These are phyloP conservation scores for Agonopterix subpropinquella DNA, from an alignment of 2,888 invertebrate genomes.

Conservation along the genomic window DNA sequence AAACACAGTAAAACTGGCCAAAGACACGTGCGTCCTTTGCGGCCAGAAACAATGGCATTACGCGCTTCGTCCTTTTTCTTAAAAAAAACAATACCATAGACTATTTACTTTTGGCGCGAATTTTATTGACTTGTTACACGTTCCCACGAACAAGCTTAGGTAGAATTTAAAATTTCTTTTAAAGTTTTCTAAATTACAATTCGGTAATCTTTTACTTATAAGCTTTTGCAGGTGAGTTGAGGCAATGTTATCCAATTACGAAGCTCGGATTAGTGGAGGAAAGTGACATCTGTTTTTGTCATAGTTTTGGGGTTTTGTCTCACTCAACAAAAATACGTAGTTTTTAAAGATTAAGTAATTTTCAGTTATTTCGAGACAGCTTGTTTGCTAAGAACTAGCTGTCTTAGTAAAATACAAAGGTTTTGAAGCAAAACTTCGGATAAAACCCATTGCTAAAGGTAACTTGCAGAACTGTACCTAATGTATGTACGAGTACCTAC, in stretches of 20 bases:
- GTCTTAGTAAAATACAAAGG: too few relatives aligned
- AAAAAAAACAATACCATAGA: constrained; percentile 33
- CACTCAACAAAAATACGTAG: too few relatives aligned
- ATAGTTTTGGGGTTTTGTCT: too few relatives aligned
- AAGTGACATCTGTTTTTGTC: constrained; percentile 9
- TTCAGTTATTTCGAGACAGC: too few relatives aligned
- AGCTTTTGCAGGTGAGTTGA: constrained; percentile 30
- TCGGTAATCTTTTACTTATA: constrained; percentile 13
- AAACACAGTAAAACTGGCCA: constrained; percentile 51
- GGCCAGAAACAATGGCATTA: constrained; percentile 62
- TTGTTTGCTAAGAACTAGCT: too few relatives aligned
- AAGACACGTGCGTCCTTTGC: constrained; percentile 66
- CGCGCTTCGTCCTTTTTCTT: constrained; percentile 24
- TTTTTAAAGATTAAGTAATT: too few relatives aligned
- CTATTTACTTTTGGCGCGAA: constrained; percentile 40
- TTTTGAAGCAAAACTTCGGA: too few relatives aligned
- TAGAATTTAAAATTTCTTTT: constrained; percentile 1
- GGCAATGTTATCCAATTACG: constrained; percentile 10
- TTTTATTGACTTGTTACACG: constrained; percentile 34
- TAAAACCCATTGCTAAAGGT: too few relatives aligned
- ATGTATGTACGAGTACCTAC: too few relatives aligned
- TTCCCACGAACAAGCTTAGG: constrained; percentile 38
- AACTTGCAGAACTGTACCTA: too few relatives aligned
- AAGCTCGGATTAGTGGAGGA: constrained; percentile 6
- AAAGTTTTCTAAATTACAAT: constrained; percentile 8